Evolutionary conservation across 2,797 vertebrate genomes (phyloP), one percentile per base, ranked within the genome.

Genomic region (Hydrocynus forskahlii): DNA sequence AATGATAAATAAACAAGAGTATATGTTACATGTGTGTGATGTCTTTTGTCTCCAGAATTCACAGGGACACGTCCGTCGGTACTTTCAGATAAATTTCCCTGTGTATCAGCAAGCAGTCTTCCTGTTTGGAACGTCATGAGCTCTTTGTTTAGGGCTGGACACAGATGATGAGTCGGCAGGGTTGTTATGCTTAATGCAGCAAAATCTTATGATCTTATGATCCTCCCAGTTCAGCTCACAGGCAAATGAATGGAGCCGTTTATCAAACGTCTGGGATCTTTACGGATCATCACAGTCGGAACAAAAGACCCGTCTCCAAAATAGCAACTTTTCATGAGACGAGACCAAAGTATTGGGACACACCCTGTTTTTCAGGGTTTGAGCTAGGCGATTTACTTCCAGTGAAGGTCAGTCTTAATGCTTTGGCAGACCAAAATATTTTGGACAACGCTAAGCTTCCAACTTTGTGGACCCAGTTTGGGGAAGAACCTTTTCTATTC

Each of bases 1-100:
- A 21, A 88, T 89, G 90, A 92, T 91, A 92, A 93, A 93, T 86
- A 86, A 86, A 84, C 76, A 73, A 59, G 69, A 93, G 89, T 88
- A 73, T 75, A 87, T 73, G 74, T 77, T 88, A 70, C 64, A 86
- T 73, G 63, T 10, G 17, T 29, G 10, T 60, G 10, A 70, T 23
- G 29, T 29, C 29, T 69, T 59, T 78, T 21, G 6, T 54, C 5
- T 12, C 7, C 5, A 2, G 2, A n/a, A 4, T 48, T 23, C 9
- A 23, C 23, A 12, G n/a, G 68, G 48, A 29, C n/a, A 1, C 10
- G 23, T 45, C 45, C 4, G 25, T 70, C 45, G 16, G 48, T 45
- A 8, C 21, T 2, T 52, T 48, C 23, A 23, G 66, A 45, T 64
- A 35, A 64, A 4, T 48, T 17, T 66, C 43, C 13, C 38, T 4